These are phyloP conservation scores for Porites evermanni DNA, from an alignment of 92 coral and sea anemone genomes.

Conservation along the genomic window DNA sequence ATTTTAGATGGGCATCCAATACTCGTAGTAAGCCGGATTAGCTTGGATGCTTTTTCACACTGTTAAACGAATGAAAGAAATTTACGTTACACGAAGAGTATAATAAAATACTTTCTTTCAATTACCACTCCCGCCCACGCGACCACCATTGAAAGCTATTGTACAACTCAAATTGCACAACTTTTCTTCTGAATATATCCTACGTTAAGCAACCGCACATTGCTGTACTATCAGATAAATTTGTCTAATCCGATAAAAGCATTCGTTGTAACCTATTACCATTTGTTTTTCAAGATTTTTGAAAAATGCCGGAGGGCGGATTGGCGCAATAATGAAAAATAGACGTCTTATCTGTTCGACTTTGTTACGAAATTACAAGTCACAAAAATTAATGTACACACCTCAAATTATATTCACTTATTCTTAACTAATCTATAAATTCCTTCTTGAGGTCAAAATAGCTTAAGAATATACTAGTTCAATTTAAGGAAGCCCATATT, in stretches of 20 bases:
- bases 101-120: background rate
- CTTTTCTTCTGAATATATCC: background rate
- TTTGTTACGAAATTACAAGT: too few species aligned
- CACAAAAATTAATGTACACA: too few species aligned
- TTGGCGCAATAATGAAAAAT: too few species aligned
- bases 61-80: slow-evolving; percentile 6
- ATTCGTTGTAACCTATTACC: background rate
- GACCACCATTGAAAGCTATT: background rate
- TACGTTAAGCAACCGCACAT: background rate
- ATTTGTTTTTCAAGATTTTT: background rate
- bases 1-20: background rate
- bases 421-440: too few species aligned
- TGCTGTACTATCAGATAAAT: background rate
- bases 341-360: too few species aligned
- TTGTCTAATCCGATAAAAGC: background rate
- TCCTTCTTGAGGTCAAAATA: too few species aligned
- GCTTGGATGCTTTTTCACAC: background rate
- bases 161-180: background rate
- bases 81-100: background rate
- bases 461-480: too few species aligned
- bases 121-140: background rate
- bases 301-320: too few species aligned
- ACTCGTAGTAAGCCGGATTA: background rate
- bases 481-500: too few species aligned
- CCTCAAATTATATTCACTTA: too few species aligned